phyloP scores from a whole-genome alignment of 2,797 vertebrate species.

The Lutjanus argentimaculatus region DNA sequence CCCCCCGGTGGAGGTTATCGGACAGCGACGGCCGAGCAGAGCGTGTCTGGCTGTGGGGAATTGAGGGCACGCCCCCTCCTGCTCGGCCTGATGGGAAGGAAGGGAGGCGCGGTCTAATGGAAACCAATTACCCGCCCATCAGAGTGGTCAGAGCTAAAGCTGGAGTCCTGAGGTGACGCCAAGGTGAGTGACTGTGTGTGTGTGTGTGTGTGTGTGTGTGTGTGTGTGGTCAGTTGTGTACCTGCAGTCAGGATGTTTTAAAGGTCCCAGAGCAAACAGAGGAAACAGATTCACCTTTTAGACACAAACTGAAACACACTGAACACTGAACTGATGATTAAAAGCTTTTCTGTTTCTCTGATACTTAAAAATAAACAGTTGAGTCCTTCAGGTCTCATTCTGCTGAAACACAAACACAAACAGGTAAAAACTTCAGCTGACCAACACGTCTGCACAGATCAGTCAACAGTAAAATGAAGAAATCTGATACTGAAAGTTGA shows the following conservation, averaged over 20 bases:
- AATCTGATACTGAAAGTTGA: too few relatives aligned
- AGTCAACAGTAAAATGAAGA: too few relatives aligned
- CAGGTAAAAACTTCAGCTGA: too few relatives aligned
- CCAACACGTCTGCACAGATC: too few relatives aligned
- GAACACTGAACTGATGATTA: too few relatives aligned
- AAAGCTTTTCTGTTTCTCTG: too few relatives aligned
- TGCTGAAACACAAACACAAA: too few relatives aligned
- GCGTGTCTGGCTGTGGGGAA: conserved; percentile 39
- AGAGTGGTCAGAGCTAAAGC: conserved; percentile 15
- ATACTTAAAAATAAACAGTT: too few relatives aligned
- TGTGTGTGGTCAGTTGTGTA: not conserved
- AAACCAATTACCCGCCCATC: conserved; percentile 57
- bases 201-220: not conserved
- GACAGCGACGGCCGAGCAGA: not conserved
- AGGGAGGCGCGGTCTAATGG: conserved; percentile 51
- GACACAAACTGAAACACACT: not conserved
- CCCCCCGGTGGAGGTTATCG: conserved; percentile 35
- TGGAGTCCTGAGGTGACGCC: conserved; percentile 44
- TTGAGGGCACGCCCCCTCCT: conserved; percentile 63
- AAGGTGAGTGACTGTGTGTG: conserved; percentile 29
- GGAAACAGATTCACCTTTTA: not conserved
- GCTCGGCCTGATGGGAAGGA: conserved; percentile 60
- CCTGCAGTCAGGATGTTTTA: not conserved
- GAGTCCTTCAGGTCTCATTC: too few relatives aligned
- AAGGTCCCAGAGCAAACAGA: conserved; percentile 3